Base-by-base conservation (phyloP, 2,797 vertebrate species). In the Rallus crepitans region DNA sequence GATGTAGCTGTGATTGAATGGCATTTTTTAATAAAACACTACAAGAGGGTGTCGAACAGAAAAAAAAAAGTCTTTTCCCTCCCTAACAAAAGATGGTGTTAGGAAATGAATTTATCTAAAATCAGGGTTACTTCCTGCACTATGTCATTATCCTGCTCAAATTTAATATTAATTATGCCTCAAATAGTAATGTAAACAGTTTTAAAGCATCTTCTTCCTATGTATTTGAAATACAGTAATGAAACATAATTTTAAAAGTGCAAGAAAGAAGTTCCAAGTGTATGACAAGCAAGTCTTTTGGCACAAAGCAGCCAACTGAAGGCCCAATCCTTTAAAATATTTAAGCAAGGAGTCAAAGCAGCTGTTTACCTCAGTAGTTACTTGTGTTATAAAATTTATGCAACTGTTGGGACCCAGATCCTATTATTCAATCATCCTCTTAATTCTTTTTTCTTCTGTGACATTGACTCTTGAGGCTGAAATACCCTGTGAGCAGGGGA, bases 11-110 rank as follows among this genome's bases (percentile, higher is more conserved):
- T 56, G 52, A 64, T 33, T 68, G 30, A 79, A 91, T 35, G 71
- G 40, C 28, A 82, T 79, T 83, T 95, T 95, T 92, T 40, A 65
- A 91, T 87, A 86, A 94, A 91, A 91, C 72, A 31, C 47, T 59
- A 55, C 6, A 48, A 72, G 81, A 95, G n/a, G 31, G 15, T 89
- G 17, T 39, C 90, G 50, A 90, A 61, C 4, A 70, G 35, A 50
- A 88, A 57, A 55, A 42, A 20, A 47, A 21, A 17, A 42, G 5
- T 0, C 0, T 24, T 90, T 52, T 61, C 8, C 8, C 24, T 89
- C 31, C 39, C 23, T 47, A 64, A 50, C 11, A 35, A 20, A 80
- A 87, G 4, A 15, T 69, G 12, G 18, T 72, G 15, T 50, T 63
- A 59, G 56, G 19, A 87, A 89, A 79, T 10, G 3, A 71, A 11